Evolutionary conservation across 2,113 vertebrate genomes (phyloP).

Genomic region (Sphaerodactylus townsendi): DNA sequence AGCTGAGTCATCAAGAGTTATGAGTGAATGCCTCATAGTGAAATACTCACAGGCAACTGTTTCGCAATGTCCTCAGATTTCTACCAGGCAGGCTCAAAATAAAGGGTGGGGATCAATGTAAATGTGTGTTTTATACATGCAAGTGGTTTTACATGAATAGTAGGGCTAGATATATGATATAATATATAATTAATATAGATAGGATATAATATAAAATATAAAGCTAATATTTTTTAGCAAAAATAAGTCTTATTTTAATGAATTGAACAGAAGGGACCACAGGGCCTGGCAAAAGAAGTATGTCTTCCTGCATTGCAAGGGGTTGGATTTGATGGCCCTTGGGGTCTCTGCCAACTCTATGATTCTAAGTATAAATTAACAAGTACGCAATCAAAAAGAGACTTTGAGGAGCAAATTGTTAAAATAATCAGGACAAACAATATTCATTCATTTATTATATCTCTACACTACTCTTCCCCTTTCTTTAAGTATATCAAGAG

Average conservation of each 20-base stretch:
- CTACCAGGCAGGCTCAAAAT: background rate
- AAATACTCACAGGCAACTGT: slow-evolving; percentile 21
- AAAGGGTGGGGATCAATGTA: background rate
- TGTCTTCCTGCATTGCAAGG: no score
- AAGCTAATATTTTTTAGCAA: background rate
- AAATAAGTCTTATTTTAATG: background rate
- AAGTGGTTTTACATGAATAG: background rate
- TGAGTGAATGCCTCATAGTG: slow-evolving; percentile 1
- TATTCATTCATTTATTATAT: no score
- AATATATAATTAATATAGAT: background rate
- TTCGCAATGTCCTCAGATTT: background rate
- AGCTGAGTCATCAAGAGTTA: slow-evolving; percentile 38
- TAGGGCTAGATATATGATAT: background rate
- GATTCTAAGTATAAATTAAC: no score
- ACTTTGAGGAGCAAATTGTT: no score
- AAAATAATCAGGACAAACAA: no score
- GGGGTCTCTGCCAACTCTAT: no score
- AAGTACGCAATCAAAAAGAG: no score
- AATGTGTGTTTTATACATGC: background rate
- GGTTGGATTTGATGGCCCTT: no score
- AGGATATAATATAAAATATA: background rate
- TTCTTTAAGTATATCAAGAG: no score
- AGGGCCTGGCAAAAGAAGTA: no score
- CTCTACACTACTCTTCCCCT: no score
- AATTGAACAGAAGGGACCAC: no score